phyloP scores from a whole-genome alignment of 2,113 vertebrate species.

The Lonchura striata region DNA sequence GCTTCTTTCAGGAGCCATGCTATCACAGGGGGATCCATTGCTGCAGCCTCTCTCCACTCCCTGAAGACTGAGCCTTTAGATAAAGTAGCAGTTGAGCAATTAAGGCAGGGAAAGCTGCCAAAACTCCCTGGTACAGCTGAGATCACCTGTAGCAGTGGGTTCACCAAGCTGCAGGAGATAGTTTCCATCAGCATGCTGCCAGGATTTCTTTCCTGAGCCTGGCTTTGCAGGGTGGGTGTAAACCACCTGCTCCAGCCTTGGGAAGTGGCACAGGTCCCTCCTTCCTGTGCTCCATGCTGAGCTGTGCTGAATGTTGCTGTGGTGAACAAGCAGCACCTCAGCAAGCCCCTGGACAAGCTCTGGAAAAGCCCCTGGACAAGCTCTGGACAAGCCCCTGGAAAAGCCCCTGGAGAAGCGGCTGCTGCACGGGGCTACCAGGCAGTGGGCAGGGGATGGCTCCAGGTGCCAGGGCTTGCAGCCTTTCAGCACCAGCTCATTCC shows the following conservation, averaged over 20 bases:
- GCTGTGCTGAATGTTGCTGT: not conserved
- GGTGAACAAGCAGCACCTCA: fast-evolving
- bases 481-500: not conserved
- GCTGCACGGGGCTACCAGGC: fast-evolving
- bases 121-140: not conserved
- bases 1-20: fast-evolving
- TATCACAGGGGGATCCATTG: not conserved
- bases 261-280: not conserved
- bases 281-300: fast-evolving
- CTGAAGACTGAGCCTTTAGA: not conserved
- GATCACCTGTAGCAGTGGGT: not conserved
- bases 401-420: not conserved
- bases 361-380: not conserved
- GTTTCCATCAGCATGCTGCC: fast-evolving
- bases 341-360: not conserved
- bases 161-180: not conserved
- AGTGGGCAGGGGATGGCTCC: not conserved
- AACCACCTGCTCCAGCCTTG: not conserved
- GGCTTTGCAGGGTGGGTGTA: not conserved
- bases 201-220: not conserved
- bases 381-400: not conserved
- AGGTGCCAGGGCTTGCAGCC: not conserved
- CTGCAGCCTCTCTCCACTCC: not conserved
- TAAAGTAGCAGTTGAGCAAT: not conserved
- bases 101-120: not conserved